Base-by-base conservation (phyloP, 2,113 vertebrate species). In the Ceyx melanurus region DNA sequence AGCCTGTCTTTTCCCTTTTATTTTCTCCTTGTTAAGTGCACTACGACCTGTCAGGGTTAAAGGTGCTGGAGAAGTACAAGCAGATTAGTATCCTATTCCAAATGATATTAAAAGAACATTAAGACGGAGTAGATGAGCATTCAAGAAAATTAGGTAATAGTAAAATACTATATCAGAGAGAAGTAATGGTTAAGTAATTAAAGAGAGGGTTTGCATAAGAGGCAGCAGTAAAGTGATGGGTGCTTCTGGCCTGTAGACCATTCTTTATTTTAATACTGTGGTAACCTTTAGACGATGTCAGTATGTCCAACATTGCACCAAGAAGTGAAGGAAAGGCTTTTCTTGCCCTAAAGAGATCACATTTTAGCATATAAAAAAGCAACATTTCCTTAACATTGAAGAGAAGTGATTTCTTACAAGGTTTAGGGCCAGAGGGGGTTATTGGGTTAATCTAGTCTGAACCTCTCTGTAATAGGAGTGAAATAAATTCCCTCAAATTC, bases 101-200 rank as follows among this genome's bases (percentile, higher is more conserved):
- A 85, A 46, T 70, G 79, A 62, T 94, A 79, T 80, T 95, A 88
- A 85, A 82, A 89, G 91, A 92, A 82, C 67, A 94, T 94, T 92
- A 91, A 94, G 91, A 94, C 0, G 0, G 82, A 92, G 94, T 89
- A 89, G 64, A 76, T 87, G 71, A 91, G 62, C 78, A 77, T 89
- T 94, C 78, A 89, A 66, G 85, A 88, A 82, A 85, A 91, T 71
- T 71, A 91, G 67, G 46, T 77, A 81, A 88, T 95, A 94, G 86
- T 95, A 95, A 95, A 95, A 92, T 67, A 89, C 56, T 84, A 9
- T 66, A 78, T 90, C 25, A 56, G 60, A 88, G 60, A 90, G 79
- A 88, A 92, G 70, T 53, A 83, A 60, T 46, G 71, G 60, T 86
- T 95, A 94, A 91, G 67, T 81, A 88, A 86, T 93, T 91, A 95